Evolutionary conservation across 2,888 invertebrate species (phyloP).

Genomic region (Creontiades dilutus): DNA sequence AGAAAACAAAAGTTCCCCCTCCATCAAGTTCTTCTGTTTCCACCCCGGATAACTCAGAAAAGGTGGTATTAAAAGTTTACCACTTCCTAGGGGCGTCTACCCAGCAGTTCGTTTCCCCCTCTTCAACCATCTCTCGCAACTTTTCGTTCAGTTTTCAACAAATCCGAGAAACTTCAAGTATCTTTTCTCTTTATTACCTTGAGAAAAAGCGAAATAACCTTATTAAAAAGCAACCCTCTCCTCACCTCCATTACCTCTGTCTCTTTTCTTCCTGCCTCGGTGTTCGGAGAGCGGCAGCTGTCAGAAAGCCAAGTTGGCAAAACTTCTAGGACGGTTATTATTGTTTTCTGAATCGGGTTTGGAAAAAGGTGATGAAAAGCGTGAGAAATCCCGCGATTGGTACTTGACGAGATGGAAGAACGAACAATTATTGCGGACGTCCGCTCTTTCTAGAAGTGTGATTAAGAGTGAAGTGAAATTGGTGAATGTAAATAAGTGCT

Average conservation of each 20-base stretch:
- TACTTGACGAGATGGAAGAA: not conserved
- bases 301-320: conserved; percentile 64
- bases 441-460: too few species aligned
- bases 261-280: not conserved
- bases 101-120: not conserved
- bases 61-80: conserved; percentile 71
- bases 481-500: too few species aligned
- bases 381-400: conserved; percentile 11
- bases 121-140: conserved; percentile 20
- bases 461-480: too few species aligned
- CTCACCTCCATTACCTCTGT: not conserved
- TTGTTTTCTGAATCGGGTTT: conserved; percentile 45
- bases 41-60: conserved; percentile 62
- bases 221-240: conserved; percentile 63
- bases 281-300: conserved; percentile 58
- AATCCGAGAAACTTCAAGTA: conserved; percentile 69
- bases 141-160: conserved; percentile 68
- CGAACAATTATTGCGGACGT: not conserved
- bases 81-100: conserved; percentile 51
- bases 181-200: conserved; percentile 68
- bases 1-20: conserved; percentile 67
- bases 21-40: conserved; percentile 58
- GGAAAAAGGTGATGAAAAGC: conserved; percentile 8
- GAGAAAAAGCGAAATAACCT: conserved; percentile 70
- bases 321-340: conserved; percentile 50